Evolutionary conservation across 2,888 invertebrate species (phyloP).

Genomic region (Tetranychus piercei): DNA sequence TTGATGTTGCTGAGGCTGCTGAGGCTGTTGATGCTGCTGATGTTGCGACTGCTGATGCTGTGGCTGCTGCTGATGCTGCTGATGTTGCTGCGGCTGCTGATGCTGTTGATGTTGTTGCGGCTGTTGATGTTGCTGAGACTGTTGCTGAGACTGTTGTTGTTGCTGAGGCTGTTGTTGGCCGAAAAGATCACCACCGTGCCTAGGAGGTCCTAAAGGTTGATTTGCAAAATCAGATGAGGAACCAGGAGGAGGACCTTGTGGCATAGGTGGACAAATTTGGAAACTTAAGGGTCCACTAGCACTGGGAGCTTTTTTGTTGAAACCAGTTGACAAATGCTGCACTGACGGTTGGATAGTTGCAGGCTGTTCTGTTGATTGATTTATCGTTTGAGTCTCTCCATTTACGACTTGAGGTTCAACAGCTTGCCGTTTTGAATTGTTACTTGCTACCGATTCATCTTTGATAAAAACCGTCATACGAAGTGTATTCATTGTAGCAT

Average conservation of each 20-base stretch:
- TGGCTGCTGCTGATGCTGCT: slow-evolving; percentile 18
- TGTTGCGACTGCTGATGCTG: background rate
- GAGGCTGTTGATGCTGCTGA: background rate
- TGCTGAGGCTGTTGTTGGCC: slow-evolving; percentile 19
- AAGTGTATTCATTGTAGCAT: slow-evolving; percentile 33
- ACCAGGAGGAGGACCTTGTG: slow-evolving; percentile 1
- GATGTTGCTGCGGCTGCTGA: slow-evolving; percentile 16
- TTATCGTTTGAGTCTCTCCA: background rate
- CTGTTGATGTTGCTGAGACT: background rate
- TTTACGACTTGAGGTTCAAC: no score
- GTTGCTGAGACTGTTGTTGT: slow-evolving; percentile 14
- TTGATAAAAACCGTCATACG: slow-evolving; percentile 43
- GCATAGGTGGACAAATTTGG: slow-evolving; percentile 6
- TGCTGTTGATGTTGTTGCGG: slow-evolving; percentile 17
- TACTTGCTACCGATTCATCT: background rate
- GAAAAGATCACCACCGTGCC: background rate
- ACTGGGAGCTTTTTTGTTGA: background rate
- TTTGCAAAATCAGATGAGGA: background rate
- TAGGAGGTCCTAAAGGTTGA: background rate
- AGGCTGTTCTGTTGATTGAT: background rate
- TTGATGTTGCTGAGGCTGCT: background rate
- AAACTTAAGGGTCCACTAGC: background rate
- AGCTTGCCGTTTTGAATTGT: no score
- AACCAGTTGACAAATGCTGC: background rate
- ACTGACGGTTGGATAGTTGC: slow-evolving; percentile 13